Base-by-base conservation (phyloP, 1,140 invertebrate genomes). In the Melitaea cinxia region DNA sequence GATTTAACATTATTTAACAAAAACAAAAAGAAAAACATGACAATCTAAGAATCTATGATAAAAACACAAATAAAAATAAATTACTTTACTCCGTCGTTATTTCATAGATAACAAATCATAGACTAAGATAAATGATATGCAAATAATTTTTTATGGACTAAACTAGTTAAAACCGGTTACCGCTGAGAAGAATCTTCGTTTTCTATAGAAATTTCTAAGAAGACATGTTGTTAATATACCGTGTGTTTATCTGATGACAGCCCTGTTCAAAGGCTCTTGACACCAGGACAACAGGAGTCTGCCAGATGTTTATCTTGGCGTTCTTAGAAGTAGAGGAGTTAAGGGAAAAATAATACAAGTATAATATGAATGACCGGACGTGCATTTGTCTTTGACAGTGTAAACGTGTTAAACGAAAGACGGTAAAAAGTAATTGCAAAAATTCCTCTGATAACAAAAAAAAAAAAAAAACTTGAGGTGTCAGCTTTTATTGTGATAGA, bases 141-240 rank as follows among this genome's bases (percentile, higher is more conserved):
- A 47, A 23, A 21, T 14, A 47, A 47, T 0, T 23, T 23, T 47
- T 17, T 23, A 5, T 17, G 9, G 5, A 12, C 1, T 6, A 17
- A 21, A 23, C 42, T 7, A 19, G 9, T 47, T 21, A 0, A 14
- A 39, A 39, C 37, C 14, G 37, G 37, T 39, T 39, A 12, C 9
- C 3, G 2, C 37, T 42, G 23, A 47, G 42, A 47, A 23, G 21
- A 21, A 47, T 47, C 42, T 23, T 47, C 23, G 14, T 47, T 23
- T 47, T 19, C 42, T 12, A 23, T 47, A 47, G 42, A 47, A 47
- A 47, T 47, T 47, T 47, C 42, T 47, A 47, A 47, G 42, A 23
- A 47, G 10, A 12, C 42, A 21, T 10, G 42, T 47, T 47, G 42
- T 47, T 47, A 47, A 47, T 47, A 19, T 47, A 1, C 17, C 23